Percentiles rank a stretch among this genome's conserved stretches.
Conservation (phyloP, 2,888 invertebrate genomes). For the Marasmarcha lunaedactyla region DNA sequence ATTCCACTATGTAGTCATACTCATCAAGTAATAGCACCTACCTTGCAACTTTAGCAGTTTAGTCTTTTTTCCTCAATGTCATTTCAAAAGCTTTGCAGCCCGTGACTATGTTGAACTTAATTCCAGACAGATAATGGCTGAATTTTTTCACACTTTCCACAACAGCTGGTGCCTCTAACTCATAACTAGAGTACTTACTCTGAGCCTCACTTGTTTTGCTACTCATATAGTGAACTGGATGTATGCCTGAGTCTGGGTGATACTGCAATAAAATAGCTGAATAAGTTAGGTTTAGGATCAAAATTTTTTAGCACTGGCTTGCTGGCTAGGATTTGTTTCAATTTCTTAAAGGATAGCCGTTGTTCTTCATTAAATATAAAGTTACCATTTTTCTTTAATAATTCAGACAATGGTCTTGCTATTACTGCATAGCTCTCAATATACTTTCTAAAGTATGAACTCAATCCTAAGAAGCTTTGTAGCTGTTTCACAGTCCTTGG, state of each 20-base stretch:
- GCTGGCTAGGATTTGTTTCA: constrained; percentile 13
- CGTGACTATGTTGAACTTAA: neutral
- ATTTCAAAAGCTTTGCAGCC: constrained; percentile 13
- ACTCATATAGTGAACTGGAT: constrained; percentile 10
- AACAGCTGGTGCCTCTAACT: constrained; percentile 10
- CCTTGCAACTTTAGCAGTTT: constrained; percentile 15
- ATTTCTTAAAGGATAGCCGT: constrained; percentile 5
- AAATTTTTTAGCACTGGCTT: constrained; percentile 16
- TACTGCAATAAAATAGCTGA: constrained; percentile 10
- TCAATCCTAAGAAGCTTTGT: constrained; percentile 15
- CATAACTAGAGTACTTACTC: constrained; percentile 10
- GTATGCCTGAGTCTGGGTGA: constrained; percentile 5
- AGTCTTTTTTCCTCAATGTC: constrained; percentile 20
- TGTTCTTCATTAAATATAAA: constrained; percentile 12
- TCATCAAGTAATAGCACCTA: constrained; percentile 15
- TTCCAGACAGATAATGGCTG: constrained; percentile 8
- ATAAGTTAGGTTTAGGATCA: constrained; percentile 6
- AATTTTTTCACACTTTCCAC: constrained; percentile 10
- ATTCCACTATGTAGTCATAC: constrained; percentile 12
- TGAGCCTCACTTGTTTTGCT: constrained; percentile 10
- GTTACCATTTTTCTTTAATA: constrained; percentile 9
- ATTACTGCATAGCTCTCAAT: constrained; percentile 14
- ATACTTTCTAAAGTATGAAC: constrained; percentile 17
- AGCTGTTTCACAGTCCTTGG: constrained; percentile 15
- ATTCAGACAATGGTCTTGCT: constrained; percentile 14